Evolutionary conservation across 2,888 invertebrate genomes (phyloP), one percentile per base, ranked within the genome.

Genomic region (Hemicrepidius hirtus): DNA sequence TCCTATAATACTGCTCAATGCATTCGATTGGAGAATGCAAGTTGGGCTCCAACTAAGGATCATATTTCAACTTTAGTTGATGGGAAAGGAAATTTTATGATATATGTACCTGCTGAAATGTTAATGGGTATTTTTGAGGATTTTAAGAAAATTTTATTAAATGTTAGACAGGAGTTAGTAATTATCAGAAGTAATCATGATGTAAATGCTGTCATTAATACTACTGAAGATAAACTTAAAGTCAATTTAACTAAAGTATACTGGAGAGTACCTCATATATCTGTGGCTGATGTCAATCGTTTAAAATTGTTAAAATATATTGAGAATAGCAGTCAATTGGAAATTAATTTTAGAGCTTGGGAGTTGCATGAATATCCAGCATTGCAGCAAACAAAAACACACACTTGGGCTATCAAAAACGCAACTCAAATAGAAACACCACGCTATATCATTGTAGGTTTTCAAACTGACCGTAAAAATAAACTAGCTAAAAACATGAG

Each of bases 401-500:
- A 83, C 71, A 73, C 79, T 13, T 83, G 84, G 83, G 74, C 79
- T 4, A 70, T 83, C 1, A 82, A 82, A 75, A 84, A 83, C n/a
- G 28, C 57, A 12, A 50, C 69, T 21, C 65, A 67, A 62, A 68
- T 85, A 49, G 85, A 85, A 77, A 84, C 84, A 77, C 85, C 85
- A 1, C 72, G 84, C 60, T 86, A 76, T 75, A 72, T 86, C 16
- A 82, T 86, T 50, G 41, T 85, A 16, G 84, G 80, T 10, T 81
- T 85, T 53, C 85, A 86, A 80, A 85, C 83, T n/a, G 76, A 81
- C 64, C 75, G 81, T 74, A 84, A 84, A 79, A 82, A 81, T 76
- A 69, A 78, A 21, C 59, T 70, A 44, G 21, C 13, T 4, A 75
- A 59, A 53, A 76, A 84, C 74, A 81, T 70, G 40, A 74, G 72